These are phyloP conservation scores for Syngnathus rostellatus DNA, from an alignment of 2,797 vertebrate genomes.

Conservation along the genomic window DNA sequence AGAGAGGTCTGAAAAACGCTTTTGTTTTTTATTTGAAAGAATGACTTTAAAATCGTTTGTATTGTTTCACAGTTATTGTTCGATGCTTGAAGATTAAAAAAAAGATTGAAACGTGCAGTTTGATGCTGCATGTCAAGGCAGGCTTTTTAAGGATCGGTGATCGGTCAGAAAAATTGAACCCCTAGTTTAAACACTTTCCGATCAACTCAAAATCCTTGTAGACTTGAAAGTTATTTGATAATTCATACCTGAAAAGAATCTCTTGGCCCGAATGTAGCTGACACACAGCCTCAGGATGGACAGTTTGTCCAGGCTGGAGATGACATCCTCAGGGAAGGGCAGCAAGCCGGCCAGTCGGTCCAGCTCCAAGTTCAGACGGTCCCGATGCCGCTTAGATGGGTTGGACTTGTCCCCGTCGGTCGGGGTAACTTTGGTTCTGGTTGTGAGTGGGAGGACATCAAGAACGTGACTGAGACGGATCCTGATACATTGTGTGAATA, in stretches of 20 bases:
- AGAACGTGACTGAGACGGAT: neutral
- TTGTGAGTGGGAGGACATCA: neutral
- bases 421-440: slow-evolving; percentile 39
- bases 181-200: too few species aligned
- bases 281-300: slow-evolving; percentile 64
- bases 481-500: neutral
- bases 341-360: slow-evolving; percentile 63
- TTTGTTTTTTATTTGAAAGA: too few species aligned
- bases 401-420: slow-evolving; percentile 56
- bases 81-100: too few species aligned
- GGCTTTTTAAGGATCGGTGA: too few species aligned
- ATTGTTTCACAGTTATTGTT: too few species aligned
- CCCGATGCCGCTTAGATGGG: slow-evolving; percentile 67
- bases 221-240: too few species aligned
- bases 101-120: too few species aligned
- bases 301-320: slow-evolving; percentile 68
- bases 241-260: slow-evolving; percentile 61
- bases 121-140: too few species aligned
- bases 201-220: too few species aligned
- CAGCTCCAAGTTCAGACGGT: slow-evolving; percentile 68
- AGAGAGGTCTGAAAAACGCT: too few species aligned
- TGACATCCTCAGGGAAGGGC: slow-evolving; percentile 62
- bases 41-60: too few species aligned
- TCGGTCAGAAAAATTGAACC: too few species aligned
- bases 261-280: slow-evolving; percentile 61